phyloP scores from a whole-genome alignment of 2,888 invertebrate species.

The Harpagoxenus sublaevis region DNA sequence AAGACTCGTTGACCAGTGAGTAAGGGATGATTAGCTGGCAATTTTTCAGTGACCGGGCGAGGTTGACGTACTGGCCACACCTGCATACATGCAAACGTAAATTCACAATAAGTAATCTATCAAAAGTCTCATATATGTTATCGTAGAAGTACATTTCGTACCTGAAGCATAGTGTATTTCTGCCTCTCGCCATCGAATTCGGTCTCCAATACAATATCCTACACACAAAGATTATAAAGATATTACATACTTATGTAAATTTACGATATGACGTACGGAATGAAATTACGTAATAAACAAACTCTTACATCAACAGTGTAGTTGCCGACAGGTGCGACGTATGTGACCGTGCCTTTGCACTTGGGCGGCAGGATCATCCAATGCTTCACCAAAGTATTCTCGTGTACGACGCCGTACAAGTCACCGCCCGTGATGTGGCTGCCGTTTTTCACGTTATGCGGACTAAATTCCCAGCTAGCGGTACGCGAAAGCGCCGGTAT shows the following conservation, averaged over 20 bases:
- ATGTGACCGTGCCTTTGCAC: constrained; percentile 98
- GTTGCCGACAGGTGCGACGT: constrained; percentile 96
- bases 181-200: constrained; percentile 99
- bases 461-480: constrained; percentile 96
- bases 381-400: constrained; percentile 99
- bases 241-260: not conserved
- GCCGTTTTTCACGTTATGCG: constrained; percentile 94
- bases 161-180: constrained; percentile 98
- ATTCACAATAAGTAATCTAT: constrained; percentile 10
- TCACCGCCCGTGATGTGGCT: constrained; percentile 99
- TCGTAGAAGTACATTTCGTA: constrained; percentile 56
- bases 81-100: constrained; percentile 63
- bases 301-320: constrained; percentile 95
- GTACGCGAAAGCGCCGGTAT: constrained; percentile 95
- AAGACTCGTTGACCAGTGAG: constrained; percentile 99
- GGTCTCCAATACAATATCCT: constrained; percentile 98
- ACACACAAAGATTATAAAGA: constrained; percentile 63
- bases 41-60: constrained; percentile 98
- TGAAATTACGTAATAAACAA: not conserved
- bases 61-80: constrained; percentile 99
- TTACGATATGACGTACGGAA: not conserved
- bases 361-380: constrained; percentile 97
- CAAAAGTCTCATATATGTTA: constrained; percentile 1
- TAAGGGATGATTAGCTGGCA: constrained; percentile 99
- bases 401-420: constrained; percentile 97